Percentiles rank a stretch among this genome's conserved stretches.
Conservation (phyloP, 2,113 vertebrate genomes). For the Atractosteus spatula region DNA sequence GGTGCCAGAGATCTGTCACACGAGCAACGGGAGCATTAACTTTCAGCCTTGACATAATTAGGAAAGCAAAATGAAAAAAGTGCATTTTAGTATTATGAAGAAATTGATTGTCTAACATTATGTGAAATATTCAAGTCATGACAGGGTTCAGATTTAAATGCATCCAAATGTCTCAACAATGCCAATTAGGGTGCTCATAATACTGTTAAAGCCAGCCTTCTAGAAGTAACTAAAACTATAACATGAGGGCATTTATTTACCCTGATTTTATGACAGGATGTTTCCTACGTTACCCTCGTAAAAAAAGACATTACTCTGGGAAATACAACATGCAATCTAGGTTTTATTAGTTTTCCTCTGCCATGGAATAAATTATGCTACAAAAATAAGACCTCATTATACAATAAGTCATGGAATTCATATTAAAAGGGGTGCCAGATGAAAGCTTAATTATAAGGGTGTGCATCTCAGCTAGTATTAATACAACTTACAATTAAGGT, state of each 20-base stretch:
- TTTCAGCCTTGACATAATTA: no score
- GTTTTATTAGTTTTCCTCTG: conserved; percentile 16
- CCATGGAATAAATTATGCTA: conserved; percentile 14
- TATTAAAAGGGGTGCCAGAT: conserved; percentile 14
- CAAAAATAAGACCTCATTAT: conserved; percentile 29
- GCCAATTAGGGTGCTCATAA: no score
- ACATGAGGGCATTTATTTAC: conserved; percentile 4
- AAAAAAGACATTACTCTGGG: conserved; percentile 19
- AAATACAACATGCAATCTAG: conserved; percentile 6
- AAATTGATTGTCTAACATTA: no score
- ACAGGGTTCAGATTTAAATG: no score
- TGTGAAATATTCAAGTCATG: no score
- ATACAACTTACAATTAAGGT: not conserved
- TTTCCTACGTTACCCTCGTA: conserved; percentile 21
- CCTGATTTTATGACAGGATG: conserved; percentile 32
- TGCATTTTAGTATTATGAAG: no score
- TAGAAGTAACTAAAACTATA: not conserved
- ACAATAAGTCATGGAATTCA: conserved; percentile 19
- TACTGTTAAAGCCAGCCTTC: no score
- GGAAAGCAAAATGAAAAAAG: no score
- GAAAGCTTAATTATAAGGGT: not conserved
- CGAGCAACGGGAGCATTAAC: no score
- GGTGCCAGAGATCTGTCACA: no score
- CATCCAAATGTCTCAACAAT: no score
- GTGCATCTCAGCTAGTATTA: not conserved